Evolutionary conservation across 1,140 invertebrate genomes (phyloP).

Genomic region (Tetraneura akinire): DNA sequence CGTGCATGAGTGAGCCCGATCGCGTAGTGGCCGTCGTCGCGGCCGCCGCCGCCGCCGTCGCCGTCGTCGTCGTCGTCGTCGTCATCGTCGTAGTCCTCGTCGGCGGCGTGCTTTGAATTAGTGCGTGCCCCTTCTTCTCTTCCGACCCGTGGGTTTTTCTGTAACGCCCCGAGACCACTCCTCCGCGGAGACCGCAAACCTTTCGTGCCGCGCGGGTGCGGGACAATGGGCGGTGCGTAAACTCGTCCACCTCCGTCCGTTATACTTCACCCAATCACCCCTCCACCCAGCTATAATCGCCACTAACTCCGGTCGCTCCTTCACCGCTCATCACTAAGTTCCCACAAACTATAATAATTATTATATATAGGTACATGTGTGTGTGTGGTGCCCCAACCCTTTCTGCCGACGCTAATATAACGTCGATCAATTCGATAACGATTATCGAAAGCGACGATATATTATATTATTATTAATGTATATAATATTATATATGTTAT

Average conservation of each 20-base stretch:
- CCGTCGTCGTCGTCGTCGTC: slow-evolving; percentile 1
- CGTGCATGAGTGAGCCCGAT: slow-evolving; percentile 28
- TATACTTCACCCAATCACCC: background rate
- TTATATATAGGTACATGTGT: too few relatives aligned
- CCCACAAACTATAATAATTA: too few relatives aligned
- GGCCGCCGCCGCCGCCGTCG: background rate
- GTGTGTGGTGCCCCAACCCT: background rate
- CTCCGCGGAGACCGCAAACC: background rate
- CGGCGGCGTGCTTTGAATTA: slow-evolving; percentile 6
- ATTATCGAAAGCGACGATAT: slow-evolving; percentile 31
- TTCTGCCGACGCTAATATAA: background rate
- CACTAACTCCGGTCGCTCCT: background rate
- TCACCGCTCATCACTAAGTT: too few relatives aligned
- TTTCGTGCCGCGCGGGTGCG: too few relatives aligned
- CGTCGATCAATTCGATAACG: slow-evolving; percentile 49
- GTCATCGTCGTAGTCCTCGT: background rate
- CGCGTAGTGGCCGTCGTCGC: background rate
- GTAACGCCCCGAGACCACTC: slow-evolving; percentile 45
- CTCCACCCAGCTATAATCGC: background rate
- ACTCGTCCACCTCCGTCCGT: background rate
- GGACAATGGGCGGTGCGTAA: slow-evolving; percentile 33
- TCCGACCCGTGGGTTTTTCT: slow-evolving; percentile 29
- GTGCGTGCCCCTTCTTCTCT: background rate
- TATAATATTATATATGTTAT: background rate
- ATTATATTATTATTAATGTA: background rate